Conservation (phyloP, 2,797 vertebrate species). For the Melanotaenia parkinsoni region DNA sequence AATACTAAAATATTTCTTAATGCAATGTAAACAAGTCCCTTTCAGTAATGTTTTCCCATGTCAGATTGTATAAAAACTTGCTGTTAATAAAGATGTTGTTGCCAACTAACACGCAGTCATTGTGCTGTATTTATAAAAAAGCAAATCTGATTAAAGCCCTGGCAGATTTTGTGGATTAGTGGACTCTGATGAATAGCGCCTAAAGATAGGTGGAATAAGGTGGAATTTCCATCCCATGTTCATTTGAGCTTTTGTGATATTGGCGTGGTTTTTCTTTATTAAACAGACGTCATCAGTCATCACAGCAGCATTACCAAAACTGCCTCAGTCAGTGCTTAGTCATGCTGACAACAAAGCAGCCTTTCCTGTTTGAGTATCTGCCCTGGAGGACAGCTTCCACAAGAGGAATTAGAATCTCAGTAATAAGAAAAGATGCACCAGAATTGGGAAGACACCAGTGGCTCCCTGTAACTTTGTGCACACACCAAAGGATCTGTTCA, state of each 20-base stretch:
- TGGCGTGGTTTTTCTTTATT: neutral
- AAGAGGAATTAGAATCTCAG: slow-evolving; percentile 25
- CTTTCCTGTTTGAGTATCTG: slow-evolving; percentile 8
- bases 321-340: slow-evolving; percentile 46
- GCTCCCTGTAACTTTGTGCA: slow-evolving; percentile 19
- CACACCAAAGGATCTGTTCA: slow-evolving; percentile 56
- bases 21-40: neutral
- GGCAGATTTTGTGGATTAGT: slow-evolving; percentile 26
- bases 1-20: neutral
- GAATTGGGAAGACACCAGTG: slow-evolving; percentile 26
- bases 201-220: slow-evolving; percentile 15
- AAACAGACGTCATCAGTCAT: neutral
- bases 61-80: neutral
- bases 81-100: neutral
- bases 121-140: neutral
- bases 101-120: neutral
- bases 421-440: slow-evolving; percentile 38
- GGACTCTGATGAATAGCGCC: slow-evolving; percentile 39
- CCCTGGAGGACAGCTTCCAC: slow-evolving; percentile 14
- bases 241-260: slow-evolving; percentile 12
- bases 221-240: neutral
- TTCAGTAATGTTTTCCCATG: neutral
- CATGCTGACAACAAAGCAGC: slow-evolving; percentile 21
- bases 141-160: slow-evolving; percentile 15
- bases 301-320: slow-evolving; percentile 15